A percentile compares a stretch with the other conserved stretches of the same genome.
These are phyloP conservation scores for Drosophila testacea DNA, from an alignment of 2,888 invertebrate genomes.

Conservation along the genomic window DNA sequence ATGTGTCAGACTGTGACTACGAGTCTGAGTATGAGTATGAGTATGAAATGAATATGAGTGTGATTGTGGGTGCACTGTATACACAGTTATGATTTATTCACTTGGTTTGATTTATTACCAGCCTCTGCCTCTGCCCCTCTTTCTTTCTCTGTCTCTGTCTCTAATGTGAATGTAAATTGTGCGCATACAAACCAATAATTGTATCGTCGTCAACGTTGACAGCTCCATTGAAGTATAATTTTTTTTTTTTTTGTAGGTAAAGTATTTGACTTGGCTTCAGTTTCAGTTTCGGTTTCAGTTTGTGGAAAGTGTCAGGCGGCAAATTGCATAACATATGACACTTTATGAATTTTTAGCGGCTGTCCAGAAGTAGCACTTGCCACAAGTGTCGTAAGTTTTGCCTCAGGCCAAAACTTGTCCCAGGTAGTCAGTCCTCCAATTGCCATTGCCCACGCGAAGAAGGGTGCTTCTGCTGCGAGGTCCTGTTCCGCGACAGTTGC, in stretches of 20 bases:
- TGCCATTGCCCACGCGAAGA: slow-evolving; percentile 3
- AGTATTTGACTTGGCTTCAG: slow-evolving; percentile 61
- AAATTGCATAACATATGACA: slow-evolving; percentile 67
- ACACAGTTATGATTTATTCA: slow-evolving; percentile 82
- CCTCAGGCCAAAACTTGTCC: slow-evolving; percentile 44
- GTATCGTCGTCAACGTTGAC: slow-evolving; percentile 63
- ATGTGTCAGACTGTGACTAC: slow-evolving; percentile 60
- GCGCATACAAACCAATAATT: slow-evolving; percentile 75
- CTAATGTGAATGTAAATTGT: slow-evolving; percentile 66
- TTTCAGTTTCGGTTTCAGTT: slow-evolving; percentile 7
- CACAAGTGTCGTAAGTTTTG: slow-evolving; percentile 64
- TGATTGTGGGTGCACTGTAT: slow-evolving; percentile 38
- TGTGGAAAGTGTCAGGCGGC: slow-evolving; percentile 43
- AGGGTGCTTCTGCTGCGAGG: slow-evolving; percentile 7
- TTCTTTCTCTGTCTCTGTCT: neutral
- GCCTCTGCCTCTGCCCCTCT: slow-evolving; percentile 21
- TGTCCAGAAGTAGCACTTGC: slow-evolving; percentile 28
- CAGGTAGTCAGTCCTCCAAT: slow-evolving; percentile 38
- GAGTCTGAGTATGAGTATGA: slow-evolving; percentile 15
- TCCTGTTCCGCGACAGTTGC: slow-evolving; percentile 26
- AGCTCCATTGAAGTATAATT: slow-evolving; percentile 31
- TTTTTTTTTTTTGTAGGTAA: slow-evolving; percentile 71
- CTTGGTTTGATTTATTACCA: slow-evolving; percentile 82
- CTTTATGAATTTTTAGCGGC: slow-evolving; percentile 60
- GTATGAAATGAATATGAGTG: slow-evolving; percentile 30